Conservation (phyloP, 2,888 invertebrate species). For the Aethes cnicana region DNA sequence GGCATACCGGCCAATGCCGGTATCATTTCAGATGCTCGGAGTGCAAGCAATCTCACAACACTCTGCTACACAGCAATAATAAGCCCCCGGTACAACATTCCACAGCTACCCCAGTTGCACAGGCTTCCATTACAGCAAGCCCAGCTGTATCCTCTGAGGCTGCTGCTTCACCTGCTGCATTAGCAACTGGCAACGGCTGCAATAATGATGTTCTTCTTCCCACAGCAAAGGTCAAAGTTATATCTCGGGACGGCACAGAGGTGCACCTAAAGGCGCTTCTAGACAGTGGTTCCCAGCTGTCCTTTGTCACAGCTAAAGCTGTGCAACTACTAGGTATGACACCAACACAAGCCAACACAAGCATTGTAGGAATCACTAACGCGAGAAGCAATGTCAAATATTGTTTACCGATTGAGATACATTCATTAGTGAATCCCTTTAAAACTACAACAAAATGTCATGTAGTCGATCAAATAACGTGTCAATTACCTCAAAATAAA, state of each 20-base stretch:
- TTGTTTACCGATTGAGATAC: conserved; percentile 26
- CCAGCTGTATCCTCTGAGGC: too few relatives aligned
- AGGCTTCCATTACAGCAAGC: neutral
- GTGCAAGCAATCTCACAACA: conserved; percentile 29
- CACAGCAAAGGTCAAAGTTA: conserved; percentile 26
- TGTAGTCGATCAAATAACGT: conserved; percentile 34
- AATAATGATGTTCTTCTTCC: conserved; percentile 23
- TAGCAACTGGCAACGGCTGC: neutral
- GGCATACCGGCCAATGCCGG: conserved; percentile 26
- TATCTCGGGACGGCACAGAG: conserved; percentile 22
- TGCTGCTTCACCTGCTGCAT: conserved; percentile 2
- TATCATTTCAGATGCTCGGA: conserved; percentile 28
- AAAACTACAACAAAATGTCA: conserved; percentile 22
- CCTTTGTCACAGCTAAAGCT: conserved; percentile 14
- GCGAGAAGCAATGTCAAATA: conserved; percentile 8
- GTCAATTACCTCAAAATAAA: conserved; percentile 30
- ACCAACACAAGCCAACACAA: conserved; percentile 4
- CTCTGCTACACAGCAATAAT: conserved; percentile 19
- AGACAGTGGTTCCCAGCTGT: conserved; percentile 30
- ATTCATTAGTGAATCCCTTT: conserved; percentile 18
- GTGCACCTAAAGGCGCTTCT: conserved; percentile 25
- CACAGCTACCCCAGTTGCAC: neutral
- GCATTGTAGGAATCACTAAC: conserved; percentile 23
- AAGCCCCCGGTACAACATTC: neutral
- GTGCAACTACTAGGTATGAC: conserved; percentile 8